phyloP scores from a whole-genome alignment of 2,797 vertebrate species.

The Clamator glandarius region DNA sequence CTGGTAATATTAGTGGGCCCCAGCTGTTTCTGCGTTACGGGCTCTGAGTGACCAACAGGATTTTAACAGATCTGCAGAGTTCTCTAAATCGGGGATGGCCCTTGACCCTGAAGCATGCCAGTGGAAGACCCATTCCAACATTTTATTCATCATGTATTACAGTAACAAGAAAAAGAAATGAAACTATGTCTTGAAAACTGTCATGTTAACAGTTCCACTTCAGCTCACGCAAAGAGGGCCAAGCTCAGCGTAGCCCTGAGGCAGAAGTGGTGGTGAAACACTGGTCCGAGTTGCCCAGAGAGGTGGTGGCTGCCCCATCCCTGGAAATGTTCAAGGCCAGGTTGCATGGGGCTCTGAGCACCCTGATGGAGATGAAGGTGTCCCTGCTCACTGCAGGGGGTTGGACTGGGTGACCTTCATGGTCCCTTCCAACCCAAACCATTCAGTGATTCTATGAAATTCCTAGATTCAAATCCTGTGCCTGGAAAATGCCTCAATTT shows the following conservation, averaged over 20 bases:
- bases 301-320: no score
- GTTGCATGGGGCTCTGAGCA: no score
- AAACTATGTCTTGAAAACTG: conserved; percentile 23
- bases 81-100: not conserved
- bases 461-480: not conserved
- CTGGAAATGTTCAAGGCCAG: no score
- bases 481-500: not conserved
- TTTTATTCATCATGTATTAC: conserved; percentile 38
- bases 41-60: conserved; percentile 1
- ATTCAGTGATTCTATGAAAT: not conserved
- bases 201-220: conserved; percentile 40
- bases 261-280: not conserved
- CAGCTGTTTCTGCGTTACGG: not conserved
- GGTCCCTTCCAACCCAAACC: no score
- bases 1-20: not conserved
- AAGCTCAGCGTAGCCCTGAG: not conserved
- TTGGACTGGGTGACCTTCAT: no score
- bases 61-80: not conserved
- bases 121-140: not conserved
- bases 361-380: no score
- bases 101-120: not conserved
- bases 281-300: no score
- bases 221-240: conserved; percentile 16
- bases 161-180: conserved; percentile 31
- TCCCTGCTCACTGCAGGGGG: no score